A percentile compares a stretch with the other conserved stretches of the same genome.
These are phyloP conservation scores for Ichneumon xanthorius DNA, from an alignment of 2,888 invertebrate genomes.

Conservation along the genomic window DNA sequence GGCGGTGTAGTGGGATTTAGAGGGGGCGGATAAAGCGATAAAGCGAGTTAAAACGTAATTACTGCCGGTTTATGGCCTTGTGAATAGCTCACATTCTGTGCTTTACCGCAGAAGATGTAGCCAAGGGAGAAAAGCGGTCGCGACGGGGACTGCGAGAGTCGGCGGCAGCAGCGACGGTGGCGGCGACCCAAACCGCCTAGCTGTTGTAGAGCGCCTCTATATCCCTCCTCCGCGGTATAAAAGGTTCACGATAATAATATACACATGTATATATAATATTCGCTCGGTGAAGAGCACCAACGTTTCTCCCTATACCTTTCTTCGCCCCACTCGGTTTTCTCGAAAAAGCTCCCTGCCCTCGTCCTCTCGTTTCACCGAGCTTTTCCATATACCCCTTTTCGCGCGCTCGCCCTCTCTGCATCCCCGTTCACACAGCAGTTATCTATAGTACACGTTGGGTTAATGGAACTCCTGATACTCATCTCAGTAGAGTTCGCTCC, in stretches of 20 bases:
- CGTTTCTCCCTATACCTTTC: conserved; percentile 23
- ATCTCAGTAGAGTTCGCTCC: conserved; percentile 39
- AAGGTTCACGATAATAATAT: conserved; percentile 53
- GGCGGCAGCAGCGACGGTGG: background rate
- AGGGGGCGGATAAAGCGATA: conserved; percentile 58
- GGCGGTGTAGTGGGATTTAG: conserved; percentile 14
- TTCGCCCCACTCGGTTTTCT: conserved; percentile 41
- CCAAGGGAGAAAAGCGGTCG: conserved; percentile 22
- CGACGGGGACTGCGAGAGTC: conserved; percentile 19
- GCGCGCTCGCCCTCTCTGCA: conserved; percentile 2
- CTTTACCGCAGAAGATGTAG: conserved; percentile 36
- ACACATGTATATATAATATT: conserved; percentile 54
- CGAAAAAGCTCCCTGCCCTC: conserved; percentile 30
- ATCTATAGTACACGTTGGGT: conserved; percentile 30
- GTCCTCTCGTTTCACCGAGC: conserved; percentile 23
- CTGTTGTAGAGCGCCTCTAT: background rate
- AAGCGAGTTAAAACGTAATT: conserved; percentile 66
- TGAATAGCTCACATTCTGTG: conserved; percentile 59
- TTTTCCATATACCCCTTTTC: conserved; percentile 13
- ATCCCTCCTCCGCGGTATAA: conserved; percentile 19
- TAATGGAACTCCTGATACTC: conserved; percentile 52
- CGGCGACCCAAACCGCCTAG: conserved; percentile 6
- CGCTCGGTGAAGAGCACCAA: conserved; percentile 23
- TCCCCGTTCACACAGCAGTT: conserved; percentile 16
- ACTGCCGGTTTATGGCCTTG: conserved; percentile 62